Base-by-base conservation (phyloP, 2,113 vertebrate genomes). In the Indicator maculatus region DNA sequence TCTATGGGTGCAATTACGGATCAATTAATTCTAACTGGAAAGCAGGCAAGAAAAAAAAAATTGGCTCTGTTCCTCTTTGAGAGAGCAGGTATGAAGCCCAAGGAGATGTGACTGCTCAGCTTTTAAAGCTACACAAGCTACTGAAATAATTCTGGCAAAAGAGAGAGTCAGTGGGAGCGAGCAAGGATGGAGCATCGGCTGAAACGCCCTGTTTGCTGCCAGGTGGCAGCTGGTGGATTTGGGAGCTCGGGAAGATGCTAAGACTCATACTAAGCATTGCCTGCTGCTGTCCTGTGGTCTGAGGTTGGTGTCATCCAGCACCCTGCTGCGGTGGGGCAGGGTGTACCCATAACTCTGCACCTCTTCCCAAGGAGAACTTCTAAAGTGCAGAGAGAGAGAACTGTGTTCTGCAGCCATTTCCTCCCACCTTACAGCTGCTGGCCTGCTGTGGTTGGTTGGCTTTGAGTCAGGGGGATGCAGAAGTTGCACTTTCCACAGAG, bases 91-190 rank as follows among this genome's bases (percentile, higher is more conserved):
- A 96, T 3, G 3, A 88, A 96, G 91, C 75, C 60, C 78, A 56
- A 16, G 75, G 79, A 94, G 89, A 71, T 88, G 52, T 95, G 93
- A 95, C 89, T 92, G 94, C 94, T 96, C 93, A 89, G 87, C 93
- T 89, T 95, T 91, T 94, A 95, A 93, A 96, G 89, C 78, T 71
- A 18, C 72, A n/a, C 1, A 2, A 87, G 74, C 60, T 91, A 9
- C 93, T 3, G 6, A 83, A 90, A 88, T 80, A 86, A 67, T 91
- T 75, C 77, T 94, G 91, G 67, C 89, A 93, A 85, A 47, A 77
- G 82, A 90, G 82, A 90, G 61, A 91, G 74, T 56, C 74, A 60
- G 81, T 75, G 73, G 59, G 77, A 95, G 86, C 16, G 0, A 84
- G 70, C 0, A 2, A 89, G 72, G 82, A 79, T 41, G 84, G 87